Evolutionary conservation across 2,888 invertebrate genomes (phyloP), one percentile per base, ranked within the genome.

Genomic region (Boloria selene): DNA sequence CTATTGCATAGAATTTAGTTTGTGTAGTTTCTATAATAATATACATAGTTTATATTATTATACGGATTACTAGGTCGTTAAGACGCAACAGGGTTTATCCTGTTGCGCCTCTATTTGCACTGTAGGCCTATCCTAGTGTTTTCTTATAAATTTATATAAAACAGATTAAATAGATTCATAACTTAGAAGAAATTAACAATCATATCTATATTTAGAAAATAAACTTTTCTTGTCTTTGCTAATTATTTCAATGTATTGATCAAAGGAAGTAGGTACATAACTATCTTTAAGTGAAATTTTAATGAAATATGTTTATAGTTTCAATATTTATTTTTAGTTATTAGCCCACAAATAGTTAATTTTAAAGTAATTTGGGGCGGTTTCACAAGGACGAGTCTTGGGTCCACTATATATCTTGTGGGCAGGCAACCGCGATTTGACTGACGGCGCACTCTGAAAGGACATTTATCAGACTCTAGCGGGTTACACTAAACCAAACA

Each of bases 331-430:
- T 59, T 31, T 26, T 13, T 45, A 38, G n/a, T 53, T 54, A 65
- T 61, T 65, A 64, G 60, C 66, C 64, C 73, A 73, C 73, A 71
- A 74, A 85, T 80, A 80, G 85, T 86, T 87, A 87, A 90, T 88
- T 89, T 88, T 86, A 87, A 88, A 88, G 83, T 85, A 85, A 82
- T 79, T 76, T 78, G 72, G 82, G 79, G 77, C 80, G 77, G 85
- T 86, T 88, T 81, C 85, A 81, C 83, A 82, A 87, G 88, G 88
- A 79, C 83, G 86, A 82, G 79, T 78, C 81, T 81, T 81, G 88
- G 90, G 89, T 87, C 88, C 85, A 88, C 86, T 91, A 92, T 91
- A 90, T 89, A 92, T 92, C 91, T 90, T 90, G 90, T 81, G 90
- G 88, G 85, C 88, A 88, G 87, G 89, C 90, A 90, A 90, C 91